Evolutionary conservation across 2,888 invertebrate genomes (phyloP).

Genomic region (Ormyrus labotus): DNA sequence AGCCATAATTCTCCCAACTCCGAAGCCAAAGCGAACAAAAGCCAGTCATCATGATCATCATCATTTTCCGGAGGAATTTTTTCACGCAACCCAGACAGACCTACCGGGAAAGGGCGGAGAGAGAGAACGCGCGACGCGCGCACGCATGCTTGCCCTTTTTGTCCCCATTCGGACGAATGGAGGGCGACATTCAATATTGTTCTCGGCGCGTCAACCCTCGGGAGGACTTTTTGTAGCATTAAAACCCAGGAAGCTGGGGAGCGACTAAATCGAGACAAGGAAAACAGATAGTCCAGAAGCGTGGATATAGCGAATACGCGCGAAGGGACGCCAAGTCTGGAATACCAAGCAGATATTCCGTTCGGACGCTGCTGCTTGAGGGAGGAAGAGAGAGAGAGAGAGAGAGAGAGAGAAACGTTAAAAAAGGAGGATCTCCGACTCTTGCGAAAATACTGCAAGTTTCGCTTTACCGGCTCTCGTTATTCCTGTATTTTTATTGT

Average conservation of each 20-base stretch:
- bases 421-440: not conserved
- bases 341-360: constrained; percentile 45
- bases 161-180: not conserved
- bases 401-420: constrained; percentile 6
- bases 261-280: not conserved
- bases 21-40: not conserved
- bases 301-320: not conserved
- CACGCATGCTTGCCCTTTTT: not conserved
- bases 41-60: not conserved
- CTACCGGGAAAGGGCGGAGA: no score
- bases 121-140: not conserved
- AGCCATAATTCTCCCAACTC: not conserved
- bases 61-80: not conserved
- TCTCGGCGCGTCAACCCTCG: not conserved
- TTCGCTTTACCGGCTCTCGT: no score
- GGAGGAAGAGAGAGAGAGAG: constrained; percentile 24
- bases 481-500: no score
- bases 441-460: no score
- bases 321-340: not conserved
- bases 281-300: constrained; percentile 32
- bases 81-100: no score
- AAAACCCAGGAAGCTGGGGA: not conserved
- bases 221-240: constrained; percentile 11
- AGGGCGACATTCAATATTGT: constrained; percentile 12
- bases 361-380: not conserved